These are phyloP conservation scores for Rhabdomys dilectus DNA, from an alignment of 2,113 vertebrate genomes.

Conservation along the genomic window DNA sequence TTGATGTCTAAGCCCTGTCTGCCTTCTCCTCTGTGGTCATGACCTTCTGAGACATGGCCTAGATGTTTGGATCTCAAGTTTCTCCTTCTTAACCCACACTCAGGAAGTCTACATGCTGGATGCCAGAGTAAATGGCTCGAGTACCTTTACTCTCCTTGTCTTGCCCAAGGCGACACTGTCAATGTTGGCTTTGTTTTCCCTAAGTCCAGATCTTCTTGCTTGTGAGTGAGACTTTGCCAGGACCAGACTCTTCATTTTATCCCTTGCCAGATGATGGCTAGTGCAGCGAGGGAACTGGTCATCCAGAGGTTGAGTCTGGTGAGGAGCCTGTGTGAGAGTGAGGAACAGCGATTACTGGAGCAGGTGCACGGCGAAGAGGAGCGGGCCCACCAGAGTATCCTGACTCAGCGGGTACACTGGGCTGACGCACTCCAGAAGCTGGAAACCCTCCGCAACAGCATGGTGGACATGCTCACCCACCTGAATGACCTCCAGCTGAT, in stretches of 20 bases:
- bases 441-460: conserved; percentile 87
- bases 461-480: conserved; percentile 94
- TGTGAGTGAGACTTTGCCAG: neutral
- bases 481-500: conserved; percentile 90
- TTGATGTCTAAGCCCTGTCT: neutral
- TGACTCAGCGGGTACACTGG: conserved; percentile 96
- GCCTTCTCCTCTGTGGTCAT: neutral
- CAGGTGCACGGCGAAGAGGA: conserved; percentile 94
- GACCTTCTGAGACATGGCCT: conserved; percentile 2
- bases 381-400: conserved; percentile 93
- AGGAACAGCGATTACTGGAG: conserved; percentile 95
- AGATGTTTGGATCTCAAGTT: neutral
- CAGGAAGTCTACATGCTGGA: neutral
- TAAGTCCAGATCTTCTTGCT: fast-evolving
- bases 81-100: conserved; percentile 17
- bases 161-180: neutral
- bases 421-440: conserved; percentile 89
- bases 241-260: neutral
- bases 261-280: conserved; percentile 87
- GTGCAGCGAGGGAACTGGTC: conserved; percentile 88
- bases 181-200: neutral
- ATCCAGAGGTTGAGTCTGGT: conserved; percentile 90
- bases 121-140: neutral
- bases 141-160: neutral
- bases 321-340: conserved; percentile 91